phyloP scores from a whole-genome alignment of 2,113 vertebrate species.

The Gasterosteus nipponicus region DNA sequence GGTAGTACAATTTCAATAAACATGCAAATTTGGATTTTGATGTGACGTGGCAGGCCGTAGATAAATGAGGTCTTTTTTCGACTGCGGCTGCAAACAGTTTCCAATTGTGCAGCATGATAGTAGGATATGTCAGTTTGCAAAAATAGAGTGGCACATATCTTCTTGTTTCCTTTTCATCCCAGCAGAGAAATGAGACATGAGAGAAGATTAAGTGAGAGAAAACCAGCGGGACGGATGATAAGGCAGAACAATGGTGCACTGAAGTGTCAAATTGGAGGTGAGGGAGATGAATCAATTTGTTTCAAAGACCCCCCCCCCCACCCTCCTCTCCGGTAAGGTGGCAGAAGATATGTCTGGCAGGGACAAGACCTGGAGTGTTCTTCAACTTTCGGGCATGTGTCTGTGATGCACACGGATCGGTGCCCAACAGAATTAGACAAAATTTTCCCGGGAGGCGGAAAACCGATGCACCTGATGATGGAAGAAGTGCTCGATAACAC shows the following conservation, averaged over 20 bases:
- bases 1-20: conserved; percentile 16
- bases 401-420: conserved; percentile 3
- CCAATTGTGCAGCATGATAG: neutral
- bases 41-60: neutral
- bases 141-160: neutral
- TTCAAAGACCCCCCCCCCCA: conserved; percentile 24
- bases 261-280: conserved; percentile 31
- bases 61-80: conserved; percentile 6
- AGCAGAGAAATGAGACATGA: conserved; percentile 26
- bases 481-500: neutral
- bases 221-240: conserved; percentile 27
- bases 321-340: neutral
- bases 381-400: conserved; percentile 3
- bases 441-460: neutral
- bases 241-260: conserved; percentile 8
- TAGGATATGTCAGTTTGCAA: neutral
- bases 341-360: conserved; percentile 21
- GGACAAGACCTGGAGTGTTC: conserved; percentile 19
- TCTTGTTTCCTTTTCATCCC: conserved; percentile 22
- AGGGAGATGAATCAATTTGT: conserved; percentile 38
- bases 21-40: neutral
- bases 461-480: conserved; percentile 10
- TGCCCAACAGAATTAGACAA: conserved; percentile 15
- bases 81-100: neutral
- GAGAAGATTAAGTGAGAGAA: conserved; percentile 24